phyloP scores from a whole-genome alignment of 2,888 invertebrate genomes.

The Morinoia aosen region DNA sequence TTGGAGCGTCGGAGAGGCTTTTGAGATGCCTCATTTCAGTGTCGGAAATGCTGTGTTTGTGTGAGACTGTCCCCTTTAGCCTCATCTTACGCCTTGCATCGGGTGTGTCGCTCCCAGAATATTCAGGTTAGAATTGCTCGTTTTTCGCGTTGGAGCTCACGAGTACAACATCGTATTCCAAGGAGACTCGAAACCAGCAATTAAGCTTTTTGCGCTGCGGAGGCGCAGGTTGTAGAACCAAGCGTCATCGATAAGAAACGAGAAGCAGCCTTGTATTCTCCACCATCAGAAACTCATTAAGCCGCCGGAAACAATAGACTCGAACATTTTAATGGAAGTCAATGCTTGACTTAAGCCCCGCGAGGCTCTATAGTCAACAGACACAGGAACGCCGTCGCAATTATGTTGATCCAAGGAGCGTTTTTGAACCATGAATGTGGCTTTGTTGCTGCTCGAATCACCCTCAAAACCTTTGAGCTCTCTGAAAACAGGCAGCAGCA shows the following conservation, averaged over 20 bases:
- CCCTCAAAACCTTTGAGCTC: neutral
- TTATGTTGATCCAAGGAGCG: neutral
- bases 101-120: neutral
- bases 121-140: neutral
- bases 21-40: neutral
- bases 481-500: neutral
- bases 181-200: neutral
- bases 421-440: neutral
- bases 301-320: constrained; percentile 8
- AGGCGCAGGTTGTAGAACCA: neutral
- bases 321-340: neutral
- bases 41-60: neutral
- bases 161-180: neutral
- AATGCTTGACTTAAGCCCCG: neutral
- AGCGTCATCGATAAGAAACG: constrained; percentile 34
- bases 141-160: neutral
- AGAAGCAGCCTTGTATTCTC: neutral
- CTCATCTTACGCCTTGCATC: neutral
- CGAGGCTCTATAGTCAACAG: neutral
- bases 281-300: constrained; percentile 34
- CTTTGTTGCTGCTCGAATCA: neutral
- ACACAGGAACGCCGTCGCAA: neutral
- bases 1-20: neutral
- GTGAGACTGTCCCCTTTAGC: neutral
- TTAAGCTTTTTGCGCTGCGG: neutral